Evolutionary conservation across 2,797 vertebrate genomes (phyloP).

Genomic region (Peromyscus nudipes): DNA sequence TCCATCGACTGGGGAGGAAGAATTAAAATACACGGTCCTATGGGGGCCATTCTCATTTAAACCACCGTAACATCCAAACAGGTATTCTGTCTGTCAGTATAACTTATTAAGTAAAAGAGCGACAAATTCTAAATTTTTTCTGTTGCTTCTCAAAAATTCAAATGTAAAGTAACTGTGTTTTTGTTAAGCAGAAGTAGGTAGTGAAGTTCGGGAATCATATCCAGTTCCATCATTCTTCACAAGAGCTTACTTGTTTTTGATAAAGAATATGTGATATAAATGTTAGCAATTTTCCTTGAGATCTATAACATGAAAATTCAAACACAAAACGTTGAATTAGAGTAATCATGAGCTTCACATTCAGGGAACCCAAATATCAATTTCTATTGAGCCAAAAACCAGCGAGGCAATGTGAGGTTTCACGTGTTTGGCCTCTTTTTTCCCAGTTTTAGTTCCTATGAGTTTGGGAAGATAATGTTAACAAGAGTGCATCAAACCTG

Average conservation of each 20-base stretch:
- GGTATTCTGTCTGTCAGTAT: background rate
- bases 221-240: background rate
- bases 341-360: background rate
- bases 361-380: background rate
- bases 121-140: background rate
- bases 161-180: background rate
- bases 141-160: background rate
- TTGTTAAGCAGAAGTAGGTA: background rate
- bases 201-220: background rate
- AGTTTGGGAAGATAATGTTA: background rate
- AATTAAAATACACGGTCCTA: background rate
- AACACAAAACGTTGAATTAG: background rate
- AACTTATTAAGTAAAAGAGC: background rate
- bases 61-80: background rate
- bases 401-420: background rate
- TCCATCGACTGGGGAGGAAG: background rate
- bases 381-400: background rate
- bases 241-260: background rate
- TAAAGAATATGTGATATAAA: background rate
- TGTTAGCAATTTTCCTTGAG: background rate
- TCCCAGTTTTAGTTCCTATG: background rate
- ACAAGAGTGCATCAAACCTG: background rate
- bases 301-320: background rate
- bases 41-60: background rate
- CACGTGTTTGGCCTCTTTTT: background rate